A percentile compares a stretch with the other conserved stretches of the same genome.
Evolutionary conservation across 2,888 invertebrate genomes (phyloP).

Genomic region (Labia minor): DNA sequence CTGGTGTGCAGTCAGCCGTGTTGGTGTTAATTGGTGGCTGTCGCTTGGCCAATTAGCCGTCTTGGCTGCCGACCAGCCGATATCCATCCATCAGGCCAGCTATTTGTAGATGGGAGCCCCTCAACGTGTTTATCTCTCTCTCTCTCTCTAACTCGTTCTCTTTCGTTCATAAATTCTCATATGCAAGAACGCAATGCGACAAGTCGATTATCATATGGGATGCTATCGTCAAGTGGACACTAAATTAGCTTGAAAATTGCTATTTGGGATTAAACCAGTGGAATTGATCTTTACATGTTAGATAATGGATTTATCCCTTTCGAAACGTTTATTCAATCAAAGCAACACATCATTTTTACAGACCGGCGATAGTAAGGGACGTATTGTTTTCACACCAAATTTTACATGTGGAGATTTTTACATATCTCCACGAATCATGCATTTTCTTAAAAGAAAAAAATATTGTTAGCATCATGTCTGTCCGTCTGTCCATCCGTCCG

Average conservation of each 20-base stretch:
- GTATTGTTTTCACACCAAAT: no score
- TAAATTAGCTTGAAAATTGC: not conserved
- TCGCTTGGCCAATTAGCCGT: conserved; percentile 3
- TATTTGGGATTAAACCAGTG: not conserved
- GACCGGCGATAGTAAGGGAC: no score
- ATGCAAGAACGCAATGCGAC: not conserved
- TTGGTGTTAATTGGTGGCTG: not conserved
- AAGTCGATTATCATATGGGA: not conserved
- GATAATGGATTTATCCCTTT: no score
- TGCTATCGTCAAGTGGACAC: not conserved
- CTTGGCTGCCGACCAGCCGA: conserved; percentile 8
- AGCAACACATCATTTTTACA: no score
- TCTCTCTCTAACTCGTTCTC: not conserved
- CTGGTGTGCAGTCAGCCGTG: not conserved
- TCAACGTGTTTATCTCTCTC: no score
- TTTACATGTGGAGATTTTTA: no score
- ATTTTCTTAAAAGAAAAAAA: no score
- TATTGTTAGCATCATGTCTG: no score
- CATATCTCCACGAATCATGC: no score
- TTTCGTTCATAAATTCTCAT: not conserved
- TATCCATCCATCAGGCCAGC: not conserved
- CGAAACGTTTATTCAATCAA: no score
- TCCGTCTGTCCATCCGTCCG: no score
- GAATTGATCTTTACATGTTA: no score
- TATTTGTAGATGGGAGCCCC: not conserved